phyloP scores from a whole-genome alignment of 2,888 invertebrate genomes.

The Nephrotoma appendiculata region DNA sequence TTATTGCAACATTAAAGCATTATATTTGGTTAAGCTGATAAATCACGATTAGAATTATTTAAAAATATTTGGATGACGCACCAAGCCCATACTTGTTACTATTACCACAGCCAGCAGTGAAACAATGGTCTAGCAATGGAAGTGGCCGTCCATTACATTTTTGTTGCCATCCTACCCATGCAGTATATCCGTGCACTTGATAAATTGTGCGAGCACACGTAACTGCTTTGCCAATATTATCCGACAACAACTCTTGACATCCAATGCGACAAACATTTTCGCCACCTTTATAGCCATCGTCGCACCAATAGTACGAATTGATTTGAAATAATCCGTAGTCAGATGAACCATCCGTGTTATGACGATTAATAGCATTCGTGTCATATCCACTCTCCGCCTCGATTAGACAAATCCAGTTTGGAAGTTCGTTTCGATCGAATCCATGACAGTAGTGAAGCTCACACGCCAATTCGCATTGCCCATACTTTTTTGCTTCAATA shows the following conservation, averaged over 20 bases:
- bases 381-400: background rate
- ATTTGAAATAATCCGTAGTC: background rate
- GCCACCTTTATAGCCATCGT: background rate
- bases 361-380: background rate
- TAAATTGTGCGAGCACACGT: constrained; percentile 46
- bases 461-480: background rate
- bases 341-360: background rate
- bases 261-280: no score
- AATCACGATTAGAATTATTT: no score
- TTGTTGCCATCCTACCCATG: constrained; percentile 25
- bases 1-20: no score
- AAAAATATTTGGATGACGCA: no score
- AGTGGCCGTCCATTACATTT: background rate
- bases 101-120: background rate
- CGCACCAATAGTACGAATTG: background rate
- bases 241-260: constrained; percentile 30
- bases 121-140: background rate
- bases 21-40: no score
- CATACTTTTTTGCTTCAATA: no score
- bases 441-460: background rate
- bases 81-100: no score
- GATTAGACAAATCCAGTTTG: background rate
- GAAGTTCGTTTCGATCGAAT: background rate
- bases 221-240: constrained; percentile 49
- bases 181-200: constrained; percentile 40